These are phyloP conservation scores for Zoanthus solanderi DNA, from an alignment of 92 coral and sea anemone genomes.

Conservation along the genomic window DNA sequence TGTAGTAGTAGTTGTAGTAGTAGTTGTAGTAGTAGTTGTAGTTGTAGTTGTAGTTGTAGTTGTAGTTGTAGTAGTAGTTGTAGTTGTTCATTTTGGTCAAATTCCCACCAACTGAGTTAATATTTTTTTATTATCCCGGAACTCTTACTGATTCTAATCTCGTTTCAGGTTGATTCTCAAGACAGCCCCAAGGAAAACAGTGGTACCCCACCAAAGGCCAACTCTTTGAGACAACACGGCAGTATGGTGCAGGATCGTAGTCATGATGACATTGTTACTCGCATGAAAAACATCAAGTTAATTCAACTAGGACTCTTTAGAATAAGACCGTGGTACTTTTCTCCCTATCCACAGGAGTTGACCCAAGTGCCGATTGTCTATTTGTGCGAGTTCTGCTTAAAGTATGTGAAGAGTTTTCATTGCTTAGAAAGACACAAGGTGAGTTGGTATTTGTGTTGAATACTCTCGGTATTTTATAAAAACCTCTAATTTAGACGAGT, in stretches of 20 bases:
- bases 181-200: constrained; percentile 88
- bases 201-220: constrained; percentile 85
- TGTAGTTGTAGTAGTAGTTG: no score
- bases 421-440: constrained; percentile 98
- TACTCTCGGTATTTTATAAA: no score
- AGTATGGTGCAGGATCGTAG: constrained; percentile 99
- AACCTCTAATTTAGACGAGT: no score
- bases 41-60: no score
- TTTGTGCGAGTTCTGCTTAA: constrained; percentile 96
- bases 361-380: constrained; percentile 85
- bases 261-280: constrained; percentile 96
- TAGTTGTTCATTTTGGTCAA: no score
- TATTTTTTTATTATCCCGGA: no score
- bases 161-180: constrained; percentile 84
- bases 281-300: constrained; percentile 97
- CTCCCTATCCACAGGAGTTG: constrained; percentile 97
- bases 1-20: no score
- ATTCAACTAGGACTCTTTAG: constrained; percentile 92
- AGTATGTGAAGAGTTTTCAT: constrained; percentile 95
- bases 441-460: background rate
- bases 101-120: no score
- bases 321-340: constrained; percentile 97
- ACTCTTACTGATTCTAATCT: no score
- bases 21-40: no score
- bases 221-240: constrained; percentile 81